Evolutionary conservation across 92 coral and sea anemone species (phyloP), one percentile per base, ranked within the genome.

Genomic region (Muricea muricata): DNA sequence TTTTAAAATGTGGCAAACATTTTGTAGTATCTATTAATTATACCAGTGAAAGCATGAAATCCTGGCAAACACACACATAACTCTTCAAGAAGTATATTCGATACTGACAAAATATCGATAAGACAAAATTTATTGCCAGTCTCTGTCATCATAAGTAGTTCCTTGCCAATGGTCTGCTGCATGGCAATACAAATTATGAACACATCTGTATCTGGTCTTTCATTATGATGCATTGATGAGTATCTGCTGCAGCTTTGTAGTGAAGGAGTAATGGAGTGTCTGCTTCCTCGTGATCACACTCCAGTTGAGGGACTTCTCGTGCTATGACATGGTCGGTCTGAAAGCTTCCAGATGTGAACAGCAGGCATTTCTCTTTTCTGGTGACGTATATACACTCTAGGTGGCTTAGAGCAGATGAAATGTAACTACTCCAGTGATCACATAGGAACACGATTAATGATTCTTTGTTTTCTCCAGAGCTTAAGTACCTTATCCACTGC

Each of bases 391-490:
- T 84, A 26, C 69, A 47, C 21, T 73, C 72, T 30, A 75, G 57
- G 33, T 30, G 73, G 61, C 60, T 33, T 68, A 84, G 35, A 54
- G 73, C 40, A 7, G 75, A 17, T 3, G 88, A 84, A 56, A 15
- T 14, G 24, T 74, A 73, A 23, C 54, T 56, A 21, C 73, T 50
- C 84, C 88, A 75, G 76, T 75, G 84, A 39, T 84, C 74, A 39
- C 84, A 73, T 67, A 58, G 60, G 60, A 84, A 75, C 28, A 17
- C 75, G 25, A 84, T 60, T 81, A 84, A 58, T 7, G 87, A 83
- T 80, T 83, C 87, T 66, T 83, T 83, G 87, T 83, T 70, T 70
- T 83, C 45, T 83, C 84, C 88, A 37, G 56, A 32, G 46, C 88
- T 75, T 81, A 84, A 52, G 70, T 73, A 75, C 63, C 75, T 74